Evolutionary conservation across 2,113 vertebrate species (phyloP).

Genomic region (Charadrius vociferus): DNA sequence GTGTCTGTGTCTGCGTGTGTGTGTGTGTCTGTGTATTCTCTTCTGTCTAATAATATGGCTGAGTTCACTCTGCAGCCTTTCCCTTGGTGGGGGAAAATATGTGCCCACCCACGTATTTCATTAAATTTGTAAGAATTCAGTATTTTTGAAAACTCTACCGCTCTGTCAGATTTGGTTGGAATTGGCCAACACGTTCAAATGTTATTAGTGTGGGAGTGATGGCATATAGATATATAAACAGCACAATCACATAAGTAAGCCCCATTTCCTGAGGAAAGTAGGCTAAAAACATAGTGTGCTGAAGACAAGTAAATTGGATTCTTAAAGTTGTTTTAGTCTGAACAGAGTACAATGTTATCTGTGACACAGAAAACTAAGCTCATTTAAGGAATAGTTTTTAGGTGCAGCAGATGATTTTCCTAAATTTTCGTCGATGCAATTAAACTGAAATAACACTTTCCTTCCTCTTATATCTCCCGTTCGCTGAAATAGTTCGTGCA

Average conservation of each 20-base stretch:
- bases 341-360: neutral
- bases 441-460: neutral
- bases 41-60: neutral
- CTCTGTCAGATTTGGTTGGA: constrained; percentile 66
- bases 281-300: constrained; percentile 54
- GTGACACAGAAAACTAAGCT: neutral
- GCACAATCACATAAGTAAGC: constrained; percentile 60
- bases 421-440: neutral
- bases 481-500: accelerated
- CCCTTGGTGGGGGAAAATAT: constrained; percentile 27
- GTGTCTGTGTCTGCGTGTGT: neutral
- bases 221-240: constrained; percentile 66
- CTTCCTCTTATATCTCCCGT: accelerated
- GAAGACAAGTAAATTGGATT: constrained; percentile 36
- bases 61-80: constrained; percentile 42
- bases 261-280: constrained; percentile 58
- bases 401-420: neutral
- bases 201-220: constrained; percentile 72
- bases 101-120: constrained; percentile 59
- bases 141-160: constrained; percentile 53
- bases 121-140: constrained; percentile 62
- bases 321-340: neutral
- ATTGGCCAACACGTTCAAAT: constrained; percentile 68
- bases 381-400: neutral
- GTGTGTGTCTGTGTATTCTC: neutral